Evolutionary conservation across 53 echinoderm and acorn worm species (phyloP), one percentile per base, ranked within the genome.

Genomic region (Echinometra lucunter): DNA sequence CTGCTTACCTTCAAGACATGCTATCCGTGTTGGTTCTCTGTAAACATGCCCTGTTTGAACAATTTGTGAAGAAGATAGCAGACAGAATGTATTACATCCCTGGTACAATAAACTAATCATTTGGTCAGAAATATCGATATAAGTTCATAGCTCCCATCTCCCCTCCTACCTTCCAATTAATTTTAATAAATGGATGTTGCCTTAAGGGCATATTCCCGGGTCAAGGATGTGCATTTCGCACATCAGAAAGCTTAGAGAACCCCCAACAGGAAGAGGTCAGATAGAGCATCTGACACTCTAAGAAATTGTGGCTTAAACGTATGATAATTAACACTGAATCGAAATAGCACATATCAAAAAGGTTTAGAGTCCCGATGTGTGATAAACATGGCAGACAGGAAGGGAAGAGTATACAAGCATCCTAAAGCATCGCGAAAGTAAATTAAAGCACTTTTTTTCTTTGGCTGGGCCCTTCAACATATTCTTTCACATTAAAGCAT

Each of bases 161-260:
- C 30, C 49, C n/a, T 45, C 44, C 45, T n/a, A 40, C 38, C 38
- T 23, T 49, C 49, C 28, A 47, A 85, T 49, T 85, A 49, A 49
- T 49, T 85, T 49, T 53, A 0, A 85, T 49, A 85, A 85, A 85
- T 85, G 85, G 85, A 85, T 53, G 53, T 85, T 85, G 49, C 85
- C 85, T 28, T 1, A 49, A 85, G 85, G 85, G 47, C 47, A 47
- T 85, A 85, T 45, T 78, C 85, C 85, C 85, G 13, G 85, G 85
- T 85, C 85, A 85, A 85, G 85, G 85, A 85, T 85, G 85, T 49
- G 49, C 85, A 53, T 49, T 85, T 85, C 23, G 85, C 15, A 85
- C 28, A 85, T 49, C 7, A 81, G 21, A 85, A 45, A 49, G 27
- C n/a, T n/a, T n/a, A n/a, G 1, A 7, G n/a, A 85, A 28, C 49